Percentiles rank a stretch among this genome's conserved stretches.
Evolutionary conservation across 2,113 vertebrate species (phyloP).

Genomic region (Vicugna pacos): DNA sequence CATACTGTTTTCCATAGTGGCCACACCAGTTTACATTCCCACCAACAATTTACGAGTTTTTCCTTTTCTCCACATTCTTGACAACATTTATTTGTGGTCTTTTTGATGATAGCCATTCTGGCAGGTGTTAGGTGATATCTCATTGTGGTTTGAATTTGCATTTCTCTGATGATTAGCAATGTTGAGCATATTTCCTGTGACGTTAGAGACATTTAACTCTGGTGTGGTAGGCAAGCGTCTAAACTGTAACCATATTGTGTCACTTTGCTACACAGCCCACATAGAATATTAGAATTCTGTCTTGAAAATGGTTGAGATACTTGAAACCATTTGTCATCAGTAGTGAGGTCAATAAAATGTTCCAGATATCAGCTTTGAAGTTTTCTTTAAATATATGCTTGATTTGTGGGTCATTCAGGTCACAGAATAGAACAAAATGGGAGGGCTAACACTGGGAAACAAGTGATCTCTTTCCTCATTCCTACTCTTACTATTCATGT

Average conservation of each 20-base stretch:
- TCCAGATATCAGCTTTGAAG: background rate
- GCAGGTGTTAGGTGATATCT: background rate
- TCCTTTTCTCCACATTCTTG: background rate
- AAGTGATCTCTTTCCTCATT: background rate
- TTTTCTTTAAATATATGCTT: conserved; percentile 50
- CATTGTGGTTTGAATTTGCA: background rate
- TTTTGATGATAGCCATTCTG: background rate
- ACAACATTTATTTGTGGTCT: background rate
- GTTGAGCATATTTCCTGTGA: background rate
- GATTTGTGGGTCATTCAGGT: background rate
- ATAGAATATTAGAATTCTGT: background rate
- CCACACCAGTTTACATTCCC: background rate
- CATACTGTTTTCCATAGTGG: background rate
- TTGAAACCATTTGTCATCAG: background rate
- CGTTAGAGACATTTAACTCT: background rate
- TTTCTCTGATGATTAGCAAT: background rate
- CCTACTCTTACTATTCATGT: background rate
- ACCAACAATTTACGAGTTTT: background rate
- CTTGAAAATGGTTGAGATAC: background rate
- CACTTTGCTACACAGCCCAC: background rate
- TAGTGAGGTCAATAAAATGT: background rate
- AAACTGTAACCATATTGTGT: background rate
- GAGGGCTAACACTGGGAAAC: background rate
- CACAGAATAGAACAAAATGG: background rate
- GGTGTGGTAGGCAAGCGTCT: background rate